Conservation (phyloP, 2,113 vertebrate species). For the Poeciliopsis occidentalis region DNA sequence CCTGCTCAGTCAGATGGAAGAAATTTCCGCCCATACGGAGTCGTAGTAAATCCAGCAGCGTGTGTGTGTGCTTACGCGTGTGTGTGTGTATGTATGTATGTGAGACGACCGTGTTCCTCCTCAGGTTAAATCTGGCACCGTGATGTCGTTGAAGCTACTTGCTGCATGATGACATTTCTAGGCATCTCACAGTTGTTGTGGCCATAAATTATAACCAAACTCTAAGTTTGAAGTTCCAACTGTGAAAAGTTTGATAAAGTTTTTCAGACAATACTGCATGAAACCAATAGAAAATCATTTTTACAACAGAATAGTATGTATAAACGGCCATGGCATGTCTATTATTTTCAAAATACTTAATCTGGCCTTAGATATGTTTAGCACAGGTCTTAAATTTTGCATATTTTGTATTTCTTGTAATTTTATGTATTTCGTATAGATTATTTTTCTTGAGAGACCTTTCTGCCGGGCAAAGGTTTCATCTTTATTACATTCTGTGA, state of each 20-base stretch:
- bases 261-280: too few relatives aligned
- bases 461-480: too few relatives aligned
- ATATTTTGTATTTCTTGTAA: too few relatives aligned
- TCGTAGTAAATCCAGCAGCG: slow-evolving; percentile 47
- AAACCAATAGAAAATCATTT: not conserved
- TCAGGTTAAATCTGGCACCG: slow-evolving; percentile 55
- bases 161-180: slow-evolving; percentile 36
- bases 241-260: not conserved
- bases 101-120: slow-evolving; percentile 26
- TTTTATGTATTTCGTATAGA: too few relatives aligned
- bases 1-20: slow-evolving; percentile 68
- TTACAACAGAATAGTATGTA: not conserved
- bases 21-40: slow-evolving; percentile 23
- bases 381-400: too few relatives aligned
- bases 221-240: not conserved
- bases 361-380: too few relatives aligned
- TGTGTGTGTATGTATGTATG: too few relatives aligned
- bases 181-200: slow-evolving; percentile 46
- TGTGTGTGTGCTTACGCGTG: not conserved
- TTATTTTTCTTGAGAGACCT: too few relatives aligned
- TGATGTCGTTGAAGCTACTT: slow-evolving; percentile 67
- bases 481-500: too few relatives aligned
- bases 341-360: too few relatives aligned
- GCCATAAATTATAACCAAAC: slow-evolving; percentile 34
- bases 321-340: not conserved